Conservation (phyloP, 2,888 invertebrate genomes). For the Apomyelois bistriatella region DNA sequence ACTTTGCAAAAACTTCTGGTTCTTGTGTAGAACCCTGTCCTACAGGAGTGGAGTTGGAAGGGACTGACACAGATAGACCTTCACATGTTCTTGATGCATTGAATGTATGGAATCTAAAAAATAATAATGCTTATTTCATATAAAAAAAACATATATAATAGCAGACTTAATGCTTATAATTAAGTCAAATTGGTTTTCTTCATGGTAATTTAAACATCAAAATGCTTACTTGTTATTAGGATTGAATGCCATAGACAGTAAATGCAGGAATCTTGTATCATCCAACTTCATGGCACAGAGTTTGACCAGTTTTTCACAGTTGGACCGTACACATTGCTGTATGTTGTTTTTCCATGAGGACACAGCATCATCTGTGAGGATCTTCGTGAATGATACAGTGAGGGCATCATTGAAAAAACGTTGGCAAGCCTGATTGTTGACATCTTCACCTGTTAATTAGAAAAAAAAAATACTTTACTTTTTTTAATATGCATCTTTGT, state of each 20-base stretch:
- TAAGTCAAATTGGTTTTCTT: no score
- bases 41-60: constrained; percentile 60
- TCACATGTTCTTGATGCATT: constrained; percentile 89
- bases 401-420: constrained; percentile 97
- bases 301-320: constrained; percentile 95
- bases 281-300: constrained; percentile 96
- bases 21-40: constrained; percentile 71
- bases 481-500: no score
- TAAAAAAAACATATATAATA: no score
- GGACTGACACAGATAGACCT: constrained; percentile 54
- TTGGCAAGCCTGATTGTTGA: constrained; percentile 93
- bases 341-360: constrained; percentile 99
- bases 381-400: constrained; percentile 96
- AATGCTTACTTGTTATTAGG: constrained; percentile 93
- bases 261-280: constrained; percentile 94
- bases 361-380: constrained; percentile 98
- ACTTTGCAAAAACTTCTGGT: constrained; percentile 82
- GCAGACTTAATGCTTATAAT: no score
- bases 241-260: constrained; percentile 96
- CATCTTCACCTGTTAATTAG: constrained; percentile 87
- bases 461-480: constrained; percentile 5
- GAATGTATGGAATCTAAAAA: constrained; percentile 89
- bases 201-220: no score
- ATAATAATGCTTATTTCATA: not conserved
- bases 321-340: constrained; percentile 95